These are phyloP conservation scores for Agrotis puta DNA, from an alignment of 2,888 invertebrate genomes.

Conservation along the genomic window DNA sequence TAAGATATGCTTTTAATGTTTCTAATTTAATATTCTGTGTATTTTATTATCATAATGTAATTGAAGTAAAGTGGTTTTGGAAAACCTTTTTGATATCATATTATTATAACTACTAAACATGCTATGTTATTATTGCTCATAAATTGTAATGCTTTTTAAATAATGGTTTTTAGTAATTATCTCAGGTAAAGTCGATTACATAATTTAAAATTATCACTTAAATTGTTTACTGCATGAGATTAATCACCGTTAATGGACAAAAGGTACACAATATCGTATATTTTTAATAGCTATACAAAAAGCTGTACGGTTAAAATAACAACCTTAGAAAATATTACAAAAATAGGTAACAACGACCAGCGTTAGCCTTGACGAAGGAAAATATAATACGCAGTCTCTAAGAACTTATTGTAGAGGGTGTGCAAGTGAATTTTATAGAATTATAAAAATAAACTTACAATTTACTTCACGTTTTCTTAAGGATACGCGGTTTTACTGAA, in stretches of 20 bases:
- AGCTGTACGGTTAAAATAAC: constrained; percentile 46
- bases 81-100: constrained; percentile 34
- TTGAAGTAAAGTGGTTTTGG: constrained; percentile 57
- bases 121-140: constrained; percentile 54
- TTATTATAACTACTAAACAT: constrained; percentile 41
- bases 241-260: constrained; percentile 56
- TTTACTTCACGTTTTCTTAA: neutral
- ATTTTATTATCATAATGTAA: constrained; percentile 55
- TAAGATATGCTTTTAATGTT: constrained; percentile 68
- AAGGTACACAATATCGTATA: constrained; percentile 47
- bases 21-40: constrained; percentile 60
- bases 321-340: constrained; percentile 20
- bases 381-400: constrained; percentile 33
- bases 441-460: neutral
- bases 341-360: constrained; percentile 11
- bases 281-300: constrained; percentile 59
- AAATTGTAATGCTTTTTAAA: constrained; percentile 54
- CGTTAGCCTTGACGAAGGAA: constrained; percentile 17
- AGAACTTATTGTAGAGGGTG: neutral
- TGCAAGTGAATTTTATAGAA: neutral
- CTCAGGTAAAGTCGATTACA: constrained; percentile 38
- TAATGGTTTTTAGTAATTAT: constrained; percentile 40
- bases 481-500: too few species aligned
- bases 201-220: constrained; percentile 52
- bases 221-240: constrained; percentile 36